phyloP scores from a whole-genome alignment of 1,140 invertebrate genomes.

The Bathynomus jamesi region DNA sequence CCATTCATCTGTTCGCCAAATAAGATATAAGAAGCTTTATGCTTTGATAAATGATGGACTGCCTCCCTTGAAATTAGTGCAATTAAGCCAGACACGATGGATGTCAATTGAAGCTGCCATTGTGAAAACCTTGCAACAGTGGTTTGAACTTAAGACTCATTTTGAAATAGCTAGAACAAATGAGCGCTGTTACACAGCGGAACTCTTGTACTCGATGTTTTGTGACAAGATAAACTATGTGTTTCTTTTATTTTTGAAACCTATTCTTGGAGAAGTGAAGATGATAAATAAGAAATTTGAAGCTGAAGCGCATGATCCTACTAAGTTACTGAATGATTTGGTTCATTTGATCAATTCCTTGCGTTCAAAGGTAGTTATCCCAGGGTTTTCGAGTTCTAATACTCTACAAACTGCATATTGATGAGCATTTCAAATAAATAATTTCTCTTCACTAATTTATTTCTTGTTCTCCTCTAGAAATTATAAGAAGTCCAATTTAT shows the following conservation, averaged over 20 bases:
- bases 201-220: slow-evolving; percentile 38
- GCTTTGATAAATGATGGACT: slow-evolving; percentile 6
- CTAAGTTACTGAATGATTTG: slow-evolving; percentile 32
- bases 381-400: no score
- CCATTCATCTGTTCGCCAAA: slow-evolving; percentile 1
- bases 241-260: slow-evolving; percentile 21
- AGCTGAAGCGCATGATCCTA: slow-evolving; percentile 33
- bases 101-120: slow-evolving; percentile 41
- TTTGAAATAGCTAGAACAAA: slow-evolving; percentile 35
- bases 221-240: slow-evolving; percentile 34
- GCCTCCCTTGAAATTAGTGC: slow-evolving; percentile 40
- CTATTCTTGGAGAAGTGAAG: slow-evolving; percentile 19
- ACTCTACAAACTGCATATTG: no score
- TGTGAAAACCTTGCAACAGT: slow-evolving; percentile 41
- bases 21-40: slow-evolving; percentile 7
- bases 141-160: slow-evolving; percentile 41
- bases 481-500: no score
- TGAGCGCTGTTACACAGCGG: slow-evolving; percentile 38
- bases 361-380: slow-evolving; percentile 18
- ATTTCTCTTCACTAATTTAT: no score
- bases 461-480: no score
- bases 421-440: no score
- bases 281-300: slow-evolving; percentile 37
- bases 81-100: slow-evolving; percentile 42
- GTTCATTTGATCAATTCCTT: slow-evolving; percentile 18